A percentile compares a stretch with the other conserved stretches of the same genome.
phyloP scores from a whole-genome alignment of 2,113 vertebrate genomes.

The Coreoperca whiteheadi region DNA sequence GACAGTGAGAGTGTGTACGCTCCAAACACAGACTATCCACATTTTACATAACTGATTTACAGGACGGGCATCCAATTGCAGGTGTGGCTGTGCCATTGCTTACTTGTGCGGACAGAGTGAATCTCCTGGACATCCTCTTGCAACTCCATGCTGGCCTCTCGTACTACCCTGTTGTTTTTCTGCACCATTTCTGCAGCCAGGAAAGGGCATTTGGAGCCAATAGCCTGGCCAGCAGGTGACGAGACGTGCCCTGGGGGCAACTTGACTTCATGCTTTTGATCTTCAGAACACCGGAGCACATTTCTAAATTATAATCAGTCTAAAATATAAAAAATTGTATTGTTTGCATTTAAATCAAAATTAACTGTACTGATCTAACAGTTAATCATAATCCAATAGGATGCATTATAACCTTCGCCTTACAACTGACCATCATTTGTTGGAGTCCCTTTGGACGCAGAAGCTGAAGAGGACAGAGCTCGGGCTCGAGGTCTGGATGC shows the following conservation, averaged over 20 bases:
- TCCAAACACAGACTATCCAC: constrained; percentile 24
- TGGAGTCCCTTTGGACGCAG: constrained; percentile 76
- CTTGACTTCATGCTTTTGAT: constrained; percentile 39
- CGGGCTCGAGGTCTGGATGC: constrained; percentile 81
- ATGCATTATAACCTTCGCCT: background rate
- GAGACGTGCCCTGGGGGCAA: constrained; percentile 71
- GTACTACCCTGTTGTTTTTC: constrained; percentile 86
- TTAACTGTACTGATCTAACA: background rate
- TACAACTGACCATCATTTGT: constrained; percentile 81
- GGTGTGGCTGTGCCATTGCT: background rate
- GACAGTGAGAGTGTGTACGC: background rate
- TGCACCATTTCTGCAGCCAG: constrained; percentile 92
- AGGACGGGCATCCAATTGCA: background rate
- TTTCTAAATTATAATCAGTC: background rate
- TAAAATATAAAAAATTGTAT: background rate
- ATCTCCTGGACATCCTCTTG: constrained; percentile 92
- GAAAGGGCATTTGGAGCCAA: constrained; percentile 90
- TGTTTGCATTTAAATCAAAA: background rate
- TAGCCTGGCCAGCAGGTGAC: constrained; percentile 70
- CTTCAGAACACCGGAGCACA: constrained; percentile 9
- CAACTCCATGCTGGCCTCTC: constrained; percentile 89
- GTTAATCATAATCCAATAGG: background rate
- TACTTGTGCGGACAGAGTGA: constrained; percentile 84
- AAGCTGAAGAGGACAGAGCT: constrained; percentile 82
- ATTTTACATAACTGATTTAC: background rate